Base-by-base conservation (phyloP, 2,888 invertebrate genomes). In the Drosophila stalkeri region DNA sequence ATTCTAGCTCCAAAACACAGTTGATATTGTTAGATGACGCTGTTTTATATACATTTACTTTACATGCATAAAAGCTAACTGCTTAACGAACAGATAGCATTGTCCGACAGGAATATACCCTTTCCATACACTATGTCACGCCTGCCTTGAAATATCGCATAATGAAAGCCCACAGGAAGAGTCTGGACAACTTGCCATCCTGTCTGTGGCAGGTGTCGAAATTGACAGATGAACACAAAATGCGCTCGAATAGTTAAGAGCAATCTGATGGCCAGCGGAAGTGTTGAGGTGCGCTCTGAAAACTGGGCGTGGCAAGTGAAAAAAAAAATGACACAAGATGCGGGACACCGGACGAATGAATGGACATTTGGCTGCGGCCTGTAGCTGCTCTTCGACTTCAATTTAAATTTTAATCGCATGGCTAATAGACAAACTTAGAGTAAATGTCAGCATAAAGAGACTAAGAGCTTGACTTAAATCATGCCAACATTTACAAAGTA, bases 321-420 rank as follows among this genome's bases (percentile, higher is more conserved):
- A 23, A 56, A 64, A 75, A 69, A 69, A 72, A 67, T 64, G 69
- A 47, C 55, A 41, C 46, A 44, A 41, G 16, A 52, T 63, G 51
- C 43, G 47, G 61, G n/a, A 11, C 37, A 20, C 23, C 33, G 35
- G 52, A 35, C 5, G 56, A 20, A 31, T 62, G 39, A 60, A n/a
- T 54, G 59, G 16, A 47, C 8, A 27, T 3, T 11, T n/a, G 62
- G 23, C 31, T 49, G 64, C 16, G 18, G 43, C 54, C 54, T 72
- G 62, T 20, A 60, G 51, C 43, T 65, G 59, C 55, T 54, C 52
- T 67, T 72, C 77, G 77, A 90, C 77, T 87, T 89, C 77, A 90
- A 87, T 87, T 87, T 87, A 87, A 90, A 87, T 90, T 87, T 90
- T 86, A 87, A 89, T 87, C 90, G 89, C 89, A 81, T 80, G 83